Evolutionary conservation across 2,113 vertebrate species (phyloP), one percentile per base, ranked within the genome.

Genomic region (Nannospalax galili): DNA sequence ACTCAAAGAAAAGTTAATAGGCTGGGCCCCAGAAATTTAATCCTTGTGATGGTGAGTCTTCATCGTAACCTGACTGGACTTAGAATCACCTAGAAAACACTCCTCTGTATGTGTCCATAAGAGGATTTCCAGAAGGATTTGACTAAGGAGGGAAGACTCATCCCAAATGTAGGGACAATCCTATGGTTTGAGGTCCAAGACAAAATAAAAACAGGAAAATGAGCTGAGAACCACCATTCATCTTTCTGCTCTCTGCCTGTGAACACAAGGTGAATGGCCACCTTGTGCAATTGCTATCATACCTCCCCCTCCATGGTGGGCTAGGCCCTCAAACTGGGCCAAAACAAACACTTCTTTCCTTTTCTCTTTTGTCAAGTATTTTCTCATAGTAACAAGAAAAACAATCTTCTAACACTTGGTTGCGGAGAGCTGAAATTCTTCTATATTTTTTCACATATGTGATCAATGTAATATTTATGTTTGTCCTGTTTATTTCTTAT

Each of bases 391-490:
- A n/a, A 11, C 32, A 58, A 58, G 1, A 78, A 52, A 14, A 52
- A 35, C 32, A 65, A 52, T 48, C 28, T 32, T 77, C 24, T 52
- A 52, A 15, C 22, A 35, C 19, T 30, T 56, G 4, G 16, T 56
- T 56, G 35, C 7, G 16, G 15, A 86, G 6, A 93, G 7, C 12
- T 91, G 1, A 85, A 64, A 32, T 75, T 90, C n/a, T 91, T 48
- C 88, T 72, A 91, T 81, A 9, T 87, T 60, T 40, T 88, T 93
- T 90, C 22, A 45, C 90, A 78, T 72, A 79, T 97, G 2, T 40
- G 5, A 93, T 67, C 94, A 95, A 79, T 35, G 0, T 35, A 72
- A 52, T 90, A 65, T 91, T 78, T 91, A 4, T 90, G 3, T 79
- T 79, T 81, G 1, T 42, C 14, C 32, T 80, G 28, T 84, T 70